Percentiles rank a stretch among this genome's conserved stretches.
Conservation (phyloP, 2,797 vertebrate species). For the Gadopsis marmoratus region DNA sequence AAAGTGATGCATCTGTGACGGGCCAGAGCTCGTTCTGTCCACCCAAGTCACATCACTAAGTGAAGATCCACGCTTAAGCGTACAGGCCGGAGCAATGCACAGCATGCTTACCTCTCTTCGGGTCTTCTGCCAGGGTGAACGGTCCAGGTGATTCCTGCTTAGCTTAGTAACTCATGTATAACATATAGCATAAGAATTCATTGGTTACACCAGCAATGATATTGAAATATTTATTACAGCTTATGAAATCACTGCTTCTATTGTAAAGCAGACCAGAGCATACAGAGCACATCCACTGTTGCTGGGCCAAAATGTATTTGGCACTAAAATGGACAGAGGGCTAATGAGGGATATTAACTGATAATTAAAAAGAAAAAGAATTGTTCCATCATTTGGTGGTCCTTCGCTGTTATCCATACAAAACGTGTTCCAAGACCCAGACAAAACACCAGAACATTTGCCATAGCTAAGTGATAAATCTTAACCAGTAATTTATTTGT, state of each 20-base stretch:
- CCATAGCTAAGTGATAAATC: slow-evolving; percentile 85
- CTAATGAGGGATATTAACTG: slow-evolving; percentile 65
- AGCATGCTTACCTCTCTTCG: slow-evolving; percentile 34
- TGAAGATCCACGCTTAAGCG: slow-evolving; percentile 47
- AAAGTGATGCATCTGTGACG: slow-evolving; percentile 58
- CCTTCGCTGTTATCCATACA: slow-evolving; percentile 45
- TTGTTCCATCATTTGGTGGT: slow-evolving; percentile 39
- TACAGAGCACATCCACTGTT: slow-evolving; percentile 78
- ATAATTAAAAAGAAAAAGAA: slow-evolving; percentile 44
- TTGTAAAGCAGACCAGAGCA: slow-evolving; percentile 75
- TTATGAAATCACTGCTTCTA: slow-evolving; percentile 78
- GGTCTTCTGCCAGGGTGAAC: background rate
- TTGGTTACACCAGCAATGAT: slow-evolving; percentile 68
- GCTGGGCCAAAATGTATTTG: slow-evolving; percentile 68
- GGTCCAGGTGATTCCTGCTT: slow-evolving; percentile 9
- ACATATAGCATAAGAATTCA: slow-evolving; percentile 61
- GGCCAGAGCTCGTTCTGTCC: slow-evolving; percentile 52
- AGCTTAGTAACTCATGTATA: slow-evolving; percentile 36
- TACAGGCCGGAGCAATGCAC: background rate
- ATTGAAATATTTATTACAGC: slow-evolving; percentile 82
- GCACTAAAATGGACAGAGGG: slow-evolving; percentile 69
- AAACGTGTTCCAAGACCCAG: slow-evolving; percentile 52
- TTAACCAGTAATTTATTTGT: slow-evolving; percentile 97
- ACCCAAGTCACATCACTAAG: slow-evolving; percentile 58
- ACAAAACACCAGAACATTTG: slow-evolving; percentile 74